Evolutionary conservation across 1,140 invertebrate genomes (phyloP), one percentile per base, ranked within the genome.

Genomic region (Bacillus rossius): DNA sequence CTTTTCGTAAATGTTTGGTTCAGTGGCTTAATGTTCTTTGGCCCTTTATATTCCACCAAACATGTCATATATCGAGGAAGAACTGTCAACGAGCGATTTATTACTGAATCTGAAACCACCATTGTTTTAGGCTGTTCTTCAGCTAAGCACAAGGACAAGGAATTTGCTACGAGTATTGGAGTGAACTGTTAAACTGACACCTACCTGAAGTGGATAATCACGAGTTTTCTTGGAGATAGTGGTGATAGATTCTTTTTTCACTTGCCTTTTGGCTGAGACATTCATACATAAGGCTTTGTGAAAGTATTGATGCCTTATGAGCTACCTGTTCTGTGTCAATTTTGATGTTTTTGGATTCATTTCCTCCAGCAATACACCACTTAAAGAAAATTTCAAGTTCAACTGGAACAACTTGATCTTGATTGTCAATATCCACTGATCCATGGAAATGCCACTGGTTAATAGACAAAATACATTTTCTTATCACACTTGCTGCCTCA

Each of bases 121-220:
- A 38, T 53, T 20, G 37, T 8, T 14, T 14, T 29, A 20, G 19
- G 3, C 13, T 14, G 22, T n/a, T 53, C 8, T 53, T 34, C 34
- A 29, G 8, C 20, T 13, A 20, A 19, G 7, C 23, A 26, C 37
- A 5, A 56, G 16, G 22, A 59, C 50, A n/a, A 59, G 26, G 25
- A 4, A 37, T 14, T 19, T 16, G 34, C 57, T 59, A 10, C 57
- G 7, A 10, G 57, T 59, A 1, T 8, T 29, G 14, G 4, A 1
- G 17, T 55, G 53, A 40, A 59, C 42, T 57, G 57, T 38, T 2
- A 59, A 26, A 55, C 57, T 26, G 40, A 59, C 16, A 26, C 50
- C 49, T 20, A 59, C 50, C 40, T 59, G 57, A n/a, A 59, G 45
- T 25, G 50, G 49, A 13, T 38, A 22, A 20, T 59, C 57, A 8